Base-by-base conservation (phyloP, 1,140 invertebrate species). In the Oppia nitens region DNA sequence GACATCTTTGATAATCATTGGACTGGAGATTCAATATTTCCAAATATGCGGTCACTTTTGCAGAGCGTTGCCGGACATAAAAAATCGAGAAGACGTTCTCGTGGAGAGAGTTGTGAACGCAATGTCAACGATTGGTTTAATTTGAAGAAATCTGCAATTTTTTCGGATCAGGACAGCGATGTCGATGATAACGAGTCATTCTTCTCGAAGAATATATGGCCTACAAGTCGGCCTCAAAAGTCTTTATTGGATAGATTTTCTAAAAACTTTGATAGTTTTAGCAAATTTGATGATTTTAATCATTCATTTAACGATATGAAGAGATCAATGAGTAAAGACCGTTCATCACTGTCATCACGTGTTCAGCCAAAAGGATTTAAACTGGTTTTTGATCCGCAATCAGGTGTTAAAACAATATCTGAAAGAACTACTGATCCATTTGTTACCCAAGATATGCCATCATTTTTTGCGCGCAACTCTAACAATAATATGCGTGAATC, bases 1-100 rank as follows among this genome's bases (percentile, higher is more conserved):
- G 66, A 67, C 52, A 66, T 67, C n/a, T 67, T 67, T 54, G 66
- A 67, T 40, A 63, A 61, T 47, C 56, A 57, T 24, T 67, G 66
- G 66, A 64, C 60, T 47, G 65, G 66, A 9, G 66, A 64, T 57
- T 55, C 63, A 23, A 56, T 66, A 26, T 65, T 66, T 59, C 50
- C 60, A 47, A 64, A 53, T 20, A 28, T 27, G 40, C 53, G 45
- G 20, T 51, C 48, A 29, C 12, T 59, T 21, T 26, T 50, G 27
- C 1, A 59, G 14, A 25, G 49, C 51, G n/a, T 62, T 25, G 49
- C 51, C 26, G 47, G 47, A 23, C 59, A 52, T 11, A 25, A 58
- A 55, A 23, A 20, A 9, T 53, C 52, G 49, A 25, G 23, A 24
- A 50, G 27, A 49, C 51, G 57, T 14, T 59, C 57, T 20, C 23